Base-by-base conservation (phyloP, 1,140 invertebrate genomes). In the Hesperophylax magnus region DNA sequence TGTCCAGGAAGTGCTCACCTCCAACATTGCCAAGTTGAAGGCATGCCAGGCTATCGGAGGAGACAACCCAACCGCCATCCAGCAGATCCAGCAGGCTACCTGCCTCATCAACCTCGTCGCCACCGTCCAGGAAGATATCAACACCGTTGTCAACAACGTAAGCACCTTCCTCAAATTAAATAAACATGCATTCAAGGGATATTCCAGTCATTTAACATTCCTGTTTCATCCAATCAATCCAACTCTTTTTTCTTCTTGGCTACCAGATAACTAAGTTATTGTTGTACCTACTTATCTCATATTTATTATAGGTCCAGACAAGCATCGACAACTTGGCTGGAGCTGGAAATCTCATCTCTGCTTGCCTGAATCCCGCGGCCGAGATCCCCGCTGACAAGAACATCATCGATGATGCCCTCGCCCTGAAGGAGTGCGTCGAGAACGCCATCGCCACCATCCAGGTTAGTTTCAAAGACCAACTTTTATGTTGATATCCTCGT, bases 11-110 rank as follows among this genome's bases (percentile, higher is more conserved):
- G 11, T 79, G 54, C 39, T 79, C 69, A 24, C 0, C 18, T 20
- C 24, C 24, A 60, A 72, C 67, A 18, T 39, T 14, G 58, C 34
- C 3, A 74, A 79, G 31, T 47, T 71, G 52, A 72, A 74, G 4
- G 54, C 24, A 9, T 79, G 78, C 53, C 65, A 53, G 15, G 53
- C 67, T 56, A 71, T 79, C 31, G 78, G 78, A 34, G 78, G 69
- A 72, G n/a, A 58, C n/a, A 79, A 79, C n/a, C 67, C 78, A 5
- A 27, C 78, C 31, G 22, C 47, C 54, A 58, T 56, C 61, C 67
- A 79, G 53, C 67, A 61, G 53, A 79, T 79, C 54, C 52, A 56
- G 22, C 52, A 65, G 22, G 69, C 78, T 54, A 52, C 39, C 24
- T 79, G 78, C 78, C 5, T 74, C 78, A 60, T 72, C 54, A 24